phyloP scores from a whole-genome alignment of 2,797 vertebrate genomes.

The Atherinosoma microstoma region DNA sequence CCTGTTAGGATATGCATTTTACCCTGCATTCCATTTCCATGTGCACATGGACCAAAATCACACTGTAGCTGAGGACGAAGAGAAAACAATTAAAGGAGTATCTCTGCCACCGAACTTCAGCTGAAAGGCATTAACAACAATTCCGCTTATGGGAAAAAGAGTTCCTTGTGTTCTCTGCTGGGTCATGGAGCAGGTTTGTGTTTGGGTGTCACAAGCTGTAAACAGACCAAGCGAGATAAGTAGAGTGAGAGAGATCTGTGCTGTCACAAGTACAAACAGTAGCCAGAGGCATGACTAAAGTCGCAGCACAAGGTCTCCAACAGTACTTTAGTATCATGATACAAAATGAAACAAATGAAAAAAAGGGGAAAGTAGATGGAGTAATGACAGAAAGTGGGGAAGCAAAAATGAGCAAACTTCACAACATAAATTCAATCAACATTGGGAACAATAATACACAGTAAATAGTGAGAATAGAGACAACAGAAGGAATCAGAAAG shows the following conservation, averaged over 20 bases:
- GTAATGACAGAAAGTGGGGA: neutral
- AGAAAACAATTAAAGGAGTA: conserved; percentile 65
- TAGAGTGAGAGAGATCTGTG: conserved; percentile 18
- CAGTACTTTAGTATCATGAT: conserved; percentile 2
- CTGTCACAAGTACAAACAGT: conserved; percentile 9
- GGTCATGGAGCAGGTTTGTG: conserved; percentile 46
- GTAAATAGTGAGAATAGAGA: neutral
- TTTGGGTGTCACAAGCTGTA: conserved; percentile 52
- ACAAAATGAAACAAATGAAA: conserved; percentile 17
- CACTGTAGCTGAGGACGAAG: conserved; percentile 52
- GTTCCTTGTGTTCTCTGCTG: conserved; percentile 35
- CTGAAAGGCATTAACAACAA: conserved; percentile 53
- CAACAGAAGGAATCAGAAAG: conserved; percentile 6
- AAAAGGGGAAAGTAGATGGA: neutral
- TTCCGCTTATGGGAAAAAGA: conserved; percentile 50
- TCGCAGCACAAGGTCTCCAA: neutral
- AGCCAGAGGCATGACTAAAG: conserved; percentile 23
- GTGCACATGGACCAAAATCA: conserved; percentile 36
- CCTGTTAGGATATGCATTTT: neutral
- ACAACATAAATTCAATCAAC: conserved; percentile 27
- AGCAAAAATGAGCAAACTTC: conserved; percentile 18
- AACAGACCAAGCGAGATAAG: conserved; percentile 33
- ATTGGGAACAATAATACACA: neutral
- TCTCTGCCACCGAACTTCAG: conserved; percentile 53
- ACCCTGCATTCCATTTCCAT: conserved; percentile 8